Base-by-base conservation (phyloP, 2,888 invertebrate species). In the Tetanocera ferruginea region DNA sequence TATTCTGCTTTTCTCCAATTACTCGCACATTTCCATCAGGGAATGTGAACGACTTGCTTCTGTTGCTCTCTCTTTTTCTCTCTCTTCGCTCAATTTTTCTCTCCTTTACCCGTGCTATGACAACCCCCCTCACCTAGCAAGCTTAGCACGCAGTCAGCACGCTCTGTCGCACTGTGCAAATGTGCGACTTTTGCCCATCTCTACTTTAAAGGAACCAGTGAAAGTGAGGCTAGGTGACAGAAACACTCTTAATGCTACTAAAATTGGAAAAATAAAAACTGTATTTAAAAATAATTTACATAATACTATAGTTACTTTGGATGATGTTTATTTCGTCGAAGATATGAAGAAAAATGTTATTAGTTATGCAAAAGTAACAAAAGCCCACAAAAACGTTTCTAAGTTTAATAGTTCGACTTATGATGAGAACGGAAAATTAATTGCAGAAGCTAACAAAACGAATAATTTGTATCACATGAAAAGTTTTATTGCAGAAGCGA, bases 391-490 rank as follows among this genome's bases (percentile, higher is more conserved):
- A 17, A 73, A 62, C 62, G 51, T 73, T 5, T 43, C 64, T 5
- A 73, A 49, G 49, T 60, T n/a, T 17, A 60, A 73, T 5, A 73
- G 51, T 73, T 60, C 64, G 17, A 73, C 62, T 62, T 73, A 73
- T 62, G 62, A 73, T 28, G 62, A 73, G 37, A 62, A 57, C 34
- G 14, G 60, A 76, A 67, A 76, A 25, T 76, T 79, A 69, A 62
- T 64, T 43, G 74, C 74, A 31, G 57, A 60, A 14, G 76, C 76
- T 28, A 69, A 77, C 25, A 79, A 76, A 67, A 62, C 51, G 23
- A 34, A 76, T 55, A 51, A 70, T 31, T 75, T 77, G 71, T 79
- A 75, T 77, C 23, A 31, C 43, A 37, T 79, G 64, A 77, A 74
- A 76, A 75, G 70, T 64, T 37, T 74, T 73, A 23, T 76, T n/a